Base-by-base conservation (phyloP, 2,888 invertebrate species). In the Salpingus planirostris region DNA sequence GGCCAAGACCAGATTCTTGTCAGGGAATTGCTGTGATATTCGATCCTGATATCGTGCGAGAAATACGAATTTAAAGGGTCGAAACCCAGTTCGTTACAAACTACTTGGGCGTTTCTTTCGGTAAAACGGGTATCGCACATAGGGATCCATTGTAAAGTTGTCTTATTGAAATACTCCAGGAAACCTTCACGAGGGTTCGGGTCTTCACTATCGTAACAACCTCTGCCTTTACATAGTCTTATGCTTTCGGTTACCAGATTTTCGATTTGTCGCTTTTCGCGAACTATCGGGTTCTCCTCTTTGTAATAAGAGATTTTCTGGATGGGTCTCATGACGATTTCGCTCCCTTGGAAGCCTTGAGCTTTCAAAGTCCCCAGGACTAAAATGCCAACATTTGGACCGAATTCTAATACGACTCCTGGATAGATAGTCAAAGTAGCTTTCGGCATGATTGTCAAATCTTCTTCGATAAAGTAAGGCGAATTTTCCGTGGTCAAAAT, bases 381-480 rank as follows among this genome's bases (percentile, higher is more conserved):
- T 13, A 97, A 67, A 39, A 97, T 90, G 0, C 97, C 96, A 29
- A 98, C 88, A 64, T 92, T 93, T 0, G 97, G 90, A 21, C 84
- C 84, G 60, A 99, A 95, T 64, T 96, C 92, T 62, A 99, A 68
- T 5, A 82, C 74, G 1, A 91, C 92, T 3, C 93, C 95, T 2
- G 91, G 83, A 44, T 80, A 77, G 33, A 98, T 89, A 0, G 80
- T 80, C 18, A 98, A 63, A 0, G 83, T 87, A 0, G 80, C 85
- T 38, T 81, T 85, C 0, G 97, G 96, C 96, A 99, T 95, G 0
- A 99, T 79, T 0, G 97, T 99, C 22, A 99, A 78, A 61, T 99
- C 98, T 0, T 89, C 76, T 43, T 73, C 75, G 11, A 98, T 74
- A 1, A 80, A 57, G 51, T 93, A 95, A 0, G 93, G 89, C 21